phyloP scores from a whole-genome alignment of 2,797 vertebrate species.

The Lates japonicus region DNA sequence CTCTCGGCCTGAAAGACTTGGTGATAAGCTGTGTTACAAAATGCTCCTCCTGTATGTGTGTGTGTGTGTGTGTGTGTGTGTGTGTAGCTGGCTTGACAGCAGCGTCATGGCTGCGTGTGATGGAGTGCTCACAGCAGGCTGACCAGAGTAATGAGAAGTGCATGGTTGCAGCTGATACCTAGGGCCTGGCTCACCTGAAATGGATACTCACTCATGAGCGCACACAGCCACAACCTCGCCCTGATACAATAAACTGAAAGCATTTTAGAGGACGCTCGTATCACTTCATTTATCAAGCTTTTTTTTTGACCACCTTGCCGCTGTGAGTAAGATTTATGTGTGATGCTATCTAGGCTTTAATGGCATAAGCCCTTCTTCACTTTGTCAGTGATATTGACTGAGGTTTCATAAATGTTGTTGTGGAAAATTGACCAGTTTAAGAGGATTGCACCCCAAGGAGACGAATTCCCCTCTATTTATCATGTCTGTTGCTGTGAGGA shows the following conservation, averaged over 20 bases:
- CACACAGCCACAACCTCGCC: conserved; percentile 46
- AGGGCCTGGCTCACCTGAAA: conserved; percentile 62
- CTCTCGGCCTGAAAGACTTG: conserved; percentile 22
- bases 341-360: conserved; percentile 47
- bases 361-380: conserved; percentile 37
- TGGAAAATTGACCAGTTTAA: conserved; percentile 64
- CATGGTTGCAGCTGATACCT: conserved; percentile 71
- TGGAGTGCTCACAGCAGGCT: conserved; percentile 75
- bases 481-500: conserved; percentile 33
- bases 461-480: conserved; percentile 47
- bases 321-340: conserved; percentile 59
- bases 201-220: conserved; percentile 47
- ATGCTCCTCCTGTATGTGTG: conserved; percentile 1
- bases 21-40: conserved; percentile 43
- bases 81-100: conserved; percentile 63
- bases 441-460: conserved; percentile 53
- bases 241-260: conserved; percentile 68
- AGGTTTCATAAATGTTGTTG: conserved; percentile 65
- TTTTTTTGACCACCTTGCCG: conserved; percentile 45
- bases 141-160: conserved; percentile 76
- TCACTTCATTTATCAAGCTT: conserved; percentile 70
- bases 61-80: conserved; percentile 31
- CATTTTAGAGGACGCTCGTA: conserved; percentile 65
- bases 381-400: conserved; percentile 62
- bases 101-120: conserved; percentile 67